Evolutionary conservation across 2,888 invertebrate species (phyloP).

Genomic region (Hydraecia micacea): DNA sequence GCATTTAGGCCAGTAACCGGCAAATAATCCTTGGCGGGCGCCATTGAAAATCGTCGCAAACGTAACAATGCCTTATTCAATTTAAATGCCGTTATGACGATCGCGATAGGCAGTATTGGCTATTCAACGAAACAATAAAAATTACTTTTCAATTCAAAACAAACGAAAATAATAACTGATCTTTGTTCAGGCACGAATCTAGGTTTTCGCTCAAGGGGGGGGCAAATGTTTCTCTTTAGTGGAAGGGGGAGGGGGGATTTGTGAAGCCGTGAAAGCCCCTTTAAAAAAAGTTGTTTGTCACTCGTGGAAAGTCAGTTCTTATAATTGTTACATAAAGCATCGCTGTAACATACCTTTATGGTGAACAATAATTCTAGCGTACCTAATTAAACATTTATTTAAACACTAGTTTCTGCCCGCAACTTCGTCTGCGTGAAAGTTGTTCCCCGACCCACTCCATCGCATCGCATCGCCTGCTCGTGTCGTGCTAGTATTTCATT

Average conservation of each 20-base stretch:
- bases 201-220: neutral
- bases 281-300: too few species aligned
- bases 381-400: too few species aligned
- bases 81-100: conserved; percentile 29
- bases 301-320: too few species aligned
- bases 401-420: too few species aligned
- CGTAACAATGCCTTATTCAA: conserved; percentile 36
- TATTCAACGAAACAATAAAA: conserved; percentile 33
- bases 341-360: too few species aligned
- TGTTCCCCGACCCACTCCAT: too few species aligned
- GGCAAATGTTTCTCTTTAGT: neutral
- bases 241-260: neutral
- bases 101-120: conserved; percentile 2
- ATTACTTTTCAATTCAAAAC: conserved; percentile 26
- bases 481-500: too few species aligned
- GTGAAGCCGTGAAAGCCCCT: neutral
- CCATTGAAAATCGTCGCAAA: conserved; percentile 6
- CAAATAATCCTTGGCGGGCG: conserved; percentile 4
- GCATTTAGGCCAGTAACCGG: neutral
- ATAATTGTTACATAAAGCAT: too few species aligned
- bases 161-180: conserved; percentile 2
- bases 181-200: neutral
- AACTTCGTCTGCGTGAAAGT: too few species aligned
- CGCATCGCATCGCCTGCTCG: too few species aligned
- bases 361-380: too few species aligned